A percentile compares a stretch with the other conserved stretches of the same genome.
Conservation (phyloP, 35 echinoderm and acorn worm genomes). For the Apostichopus californicus region DNA sequence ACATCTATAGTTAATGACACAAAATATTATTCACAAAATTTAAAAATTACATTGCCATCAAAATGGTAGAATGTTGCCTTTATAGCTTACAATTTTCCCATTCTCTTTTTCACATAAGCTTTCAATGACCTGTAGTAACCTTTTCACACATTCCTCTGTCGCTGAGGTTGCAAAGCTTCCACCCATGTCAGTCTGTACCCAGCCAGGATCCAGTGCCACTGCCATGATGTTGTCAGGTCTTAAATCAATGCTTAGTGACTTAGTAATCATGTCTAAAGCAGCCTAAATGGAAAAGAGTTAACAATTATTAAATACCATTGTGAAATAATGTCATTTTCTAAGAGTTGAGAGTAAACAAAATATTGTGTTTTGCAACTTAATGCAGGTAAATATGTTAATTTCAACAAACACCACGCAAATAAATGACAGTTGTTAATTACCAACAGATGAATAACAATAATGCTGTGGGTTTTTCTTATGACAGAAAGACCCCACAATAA, state of each 20-base stretch:
- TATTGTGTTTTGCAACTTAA: no score
- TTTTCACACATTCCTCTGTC: conserved; percentile 27
- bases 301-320: no score
- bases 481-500: no score
- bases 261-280: conserved; percentile 67
- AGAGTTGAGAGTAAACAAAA: no score
- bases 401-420: no score
- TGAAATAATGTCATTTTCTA: no score
- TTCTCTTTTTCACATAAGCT: conserved; percentile 17
- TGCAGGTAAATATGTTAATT: no score
- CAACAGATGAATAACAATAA: no score
- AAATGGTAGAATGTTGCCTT: conserved; percentile 7
- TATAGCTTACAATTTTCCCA: conserved; percentile 43
- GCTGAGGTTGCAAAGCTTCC: conserved; percentile 31
- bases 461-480: no score
- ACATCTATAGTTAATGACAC: no score
- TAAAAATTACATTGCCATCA: neutral
- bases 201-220: conserved; percentile 56
- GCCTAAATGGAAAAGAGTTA: conserved; percentile 23
- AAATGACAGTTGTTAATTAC: no score
- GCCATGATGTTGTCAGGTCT: conserved; percentile 48
- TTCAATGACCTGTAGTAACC: conserved; percentile 33
- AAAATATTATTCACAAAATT: neutral
- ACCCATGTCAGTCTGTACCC: conserved; percentile 72
- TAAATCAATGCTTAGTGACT: conserved; percentile 52